These are phyloP conservation scores for Anthoscopus minutus DNA, from an alignment of 2,113 vertebrate genomes.

Conservation along the genomic window DNA sequence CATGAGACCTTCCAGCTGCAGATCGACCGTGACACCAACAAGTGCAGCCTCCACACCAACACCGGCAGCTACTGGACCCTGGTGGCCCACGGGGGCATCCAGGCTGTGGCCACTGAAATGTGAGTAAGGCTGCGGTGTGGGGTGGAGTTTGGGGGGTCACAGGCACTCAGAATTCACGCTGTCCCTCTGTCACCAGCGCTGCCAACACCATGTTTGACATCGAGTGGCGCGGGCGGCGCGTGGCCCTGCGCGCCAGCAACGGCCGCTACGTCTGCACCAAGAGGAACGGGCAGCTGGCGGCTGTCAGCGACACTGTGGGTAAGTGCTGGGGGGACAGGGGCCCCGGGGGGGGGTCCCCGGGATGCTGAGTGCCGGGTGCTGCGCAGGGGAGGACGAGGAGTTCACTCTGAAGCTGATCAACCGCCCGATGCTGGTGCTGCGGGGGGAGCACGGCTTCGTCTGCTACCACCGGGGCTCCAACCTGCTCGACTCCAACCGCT, in stretches of 20 bases:
- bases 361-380: not conserved
- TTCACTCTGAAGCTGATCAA: constrained; percentile 94
- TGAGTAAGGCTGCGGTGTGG: constrained; percentile 46
- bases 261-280: constrained; percentile 94
- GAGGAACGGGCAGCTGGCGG: constrained; percentile 94
- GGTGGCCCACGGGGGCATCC: constrained; percentile 89
- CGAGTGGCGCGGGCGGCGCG: constrained; percentile 86
- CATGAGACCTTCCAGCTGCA: constrained; percentile 97
- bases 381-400: constrained; percentile 84
- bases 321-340: not conserved
- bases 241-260: constrained; percentile 89
- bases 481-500: constrained; percentile 89
- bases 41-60: constrained; percentile 88
- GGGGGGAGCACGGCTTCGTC: constrained; percentile 89
- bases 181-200: constrained; percentile 64
- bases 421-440: constrained; percentile 89
- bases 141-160: fast-evolving
- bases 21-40: constrained; percentile 85
- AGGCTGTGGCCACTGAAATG: constrained; percentile 87
- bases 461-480: constrained; percentile 90
- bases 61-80: constrained; percentile 91
- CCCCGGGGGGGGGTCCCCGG: fast-evolving
- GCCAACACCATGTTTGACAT: constrained; percentile 91
- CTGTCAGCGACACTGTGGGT: constrained; percentile 86
- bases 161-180: not conserved